phyloP scores from a whole-genome alignment of 2,888 invertebrate species.

The Pachliopta kotzebuea region DNA sequence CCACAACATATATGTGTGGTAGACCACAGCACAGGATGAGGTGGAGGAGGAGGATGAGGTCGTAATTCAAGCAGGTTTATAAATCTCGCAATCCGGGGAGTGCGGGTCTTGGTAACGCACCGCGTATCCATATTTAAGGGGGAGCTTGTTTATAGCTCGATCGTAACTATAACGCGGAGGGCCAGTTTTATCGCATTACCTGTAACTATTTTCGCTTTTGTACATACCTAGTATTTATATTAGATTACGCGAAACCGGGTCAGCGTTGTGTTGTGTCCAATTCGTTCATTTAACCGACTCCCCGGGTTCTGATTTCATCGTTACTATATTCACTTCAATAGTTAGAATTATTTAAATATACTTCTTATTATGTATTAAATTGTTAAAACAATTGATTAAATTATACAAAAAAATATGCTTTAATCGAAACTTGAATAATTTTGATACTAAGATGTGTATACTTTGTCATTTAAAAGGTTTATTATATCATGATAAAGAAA shows the following conservation, averaged over 20 bases:
- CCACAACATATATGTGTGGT: too few species aligned
- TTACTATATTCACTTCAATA: too few species aligned
- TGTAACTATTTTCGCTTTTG: constrained; percentile 11
- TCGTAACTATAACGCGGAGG: constrained; percentile 24
- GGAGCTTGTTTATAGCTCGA: constrained; percentile 28
- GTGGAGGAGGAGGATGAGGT: background rate
- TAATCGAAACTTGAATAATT: too few species aligned
- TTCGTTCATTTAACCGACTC: background rate
- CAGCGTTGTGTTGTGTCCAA: background rate
- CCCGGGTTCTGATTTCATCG: too few species aligned
- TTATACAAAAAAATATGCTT: too few species aligned
- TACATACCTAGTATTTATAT: constrained; percentile 11
- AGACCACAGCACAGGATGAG: too few species aligned
- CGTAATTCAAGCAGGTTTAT: constrained; percentile 44
- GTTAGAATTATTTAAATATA: too few species aligned
- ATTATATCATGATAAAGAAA: too few species aligned
- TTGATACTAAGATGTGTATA: too few species aligned
- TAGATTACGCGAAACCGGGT: constrained; percentile 9
- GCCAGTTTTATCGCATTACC: constrained; percentile 25
- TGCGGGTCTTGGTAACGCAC: constrained; percentile 53
- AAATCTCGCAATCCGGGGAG: constrained; percentile 51
- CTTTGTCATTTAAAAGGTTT: too few species aligned
- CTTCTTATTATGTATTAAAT: too few species aligned
- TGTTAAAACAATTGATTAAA: too few species aligned
- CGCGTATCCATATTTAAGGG: constrained; percentile 57